Conservation (phyloP, 2,888 invertebrate genomes). For the Temnothorax ravouxi region DNA sequence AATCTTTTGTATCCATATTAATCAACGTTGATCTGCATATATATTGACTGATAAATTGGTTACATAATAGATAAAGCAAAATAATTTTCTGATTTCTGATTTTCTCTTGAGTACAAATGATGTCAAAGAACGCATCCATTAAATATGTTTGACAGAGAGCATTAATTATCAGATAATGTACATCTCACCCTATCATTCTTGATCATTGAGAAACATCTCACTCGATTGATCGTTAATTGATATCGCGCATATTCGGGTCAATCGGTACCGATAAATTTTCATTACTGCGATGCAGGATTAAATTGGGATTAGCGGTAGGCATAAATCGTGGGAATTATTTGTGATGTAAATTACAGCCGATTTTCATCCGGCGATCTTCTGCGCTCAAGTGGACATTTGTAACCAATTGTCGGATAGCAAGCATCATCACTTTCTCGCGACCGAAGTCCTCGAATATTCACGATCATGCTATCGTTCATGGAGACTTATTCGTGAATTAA, state of each 20-base stretch:
- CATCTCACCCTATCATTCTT: neutral
- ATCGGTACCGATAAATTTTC: constrained; percentile 26
- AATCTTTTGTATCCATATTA: neutral
- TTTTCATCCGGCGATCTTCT: constrained; percentile 15
- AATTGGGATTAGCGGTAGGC: constrained; percentile 11
- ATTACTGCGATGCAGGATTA: constrained; percentile 1
- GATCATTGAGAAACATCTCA: neutral
- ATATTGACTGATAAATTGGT: neutral
- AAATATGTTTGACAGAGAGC: neutral
- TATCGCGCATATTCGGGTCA: constrained; percentile 16
- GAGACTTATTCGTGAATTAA: constrained; percentile 44
- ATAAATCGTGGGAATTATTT: constrained; percentile 9
- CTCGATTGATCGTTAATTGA: constrained; percentile 16
- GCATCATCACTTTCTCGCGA: constrained; percentile 39
- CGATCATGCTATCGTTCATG: constrained; percentile 19
- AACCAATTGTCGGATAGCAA: constrained; percentile 18
- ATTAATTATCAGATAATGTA: constrained; percentile 1
- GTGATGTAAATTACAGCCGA: constrained; percentile 24
- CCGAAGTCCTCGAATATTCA: constrained; percentile 29
- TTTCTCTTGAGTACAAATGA: neutral
- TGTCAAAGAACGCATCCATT: neutral
- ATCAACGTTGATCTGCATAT: neutral
- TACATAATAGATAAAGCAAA: neutral
- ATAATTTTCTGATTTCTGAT: neutral
- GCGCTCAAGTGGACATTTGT: neutral